Conservation (phyloP, 2,888 invertebrate species). For the Hydraecia micacea region DNA sequence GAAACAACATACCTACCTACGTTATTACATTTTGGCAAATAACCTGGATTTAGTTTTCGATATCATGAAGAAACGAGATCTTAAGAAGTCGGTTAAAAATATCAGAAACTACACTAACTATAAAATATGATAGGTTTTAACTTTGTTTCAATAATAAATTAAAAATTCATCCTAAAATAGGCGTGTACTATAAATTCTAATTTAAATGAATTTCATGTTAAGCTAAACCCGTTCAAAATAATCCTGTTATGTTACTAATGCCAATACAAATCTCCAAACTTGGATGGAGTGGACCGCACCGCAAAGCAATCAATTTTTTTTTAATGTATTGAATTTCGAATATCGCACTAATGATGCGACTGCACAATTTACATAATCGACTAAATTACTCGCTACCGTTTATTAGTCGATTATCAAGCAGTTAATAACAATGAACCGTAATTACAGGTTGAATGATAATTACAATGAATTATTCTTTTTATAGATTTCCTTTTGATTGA, state of each 20-base stretch:
- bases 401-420: constrained; percentile 39
- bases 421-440: constrained; percentile 43
- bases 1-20: constrained; percentile 4
- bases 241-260: constrained; percentile 26
- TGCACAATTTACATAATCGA: constrained; percentile 46
- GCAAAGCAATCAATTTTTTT: background rate
- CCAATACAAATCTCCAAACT: constrained; percentile 29
- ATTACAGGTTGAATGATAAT: constrained; percentile 37
- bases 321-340: constrained; percentile 2
- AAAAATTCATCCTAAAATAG: background rate
- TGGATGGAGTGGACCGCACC: background rate
- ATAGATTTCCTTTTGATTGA: constrained; percentile 35
- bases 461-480: constrained; percentile 14
- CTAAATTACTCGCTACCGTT: constrained; percentile 36
- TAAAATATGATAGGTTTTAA: background rate
- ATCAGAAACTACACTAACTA: background rate
- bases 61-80: background rate
- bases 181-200: background rate
- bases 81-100: too few species aligned
- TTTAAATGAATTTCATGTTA: constrained; percentile 22
- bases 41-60: background rate
- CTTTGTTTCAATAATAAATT: background rate
- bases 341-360: constrained; percentile 39
- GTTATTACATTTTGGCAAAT: constrained; percentile 11
- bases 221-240: constrained; percentile 27